These are phyloP conservation scores for Linepithema humile DNA, from an alignment of 1,140 invertebrate species.

Conservation along the genomic window DNA sequence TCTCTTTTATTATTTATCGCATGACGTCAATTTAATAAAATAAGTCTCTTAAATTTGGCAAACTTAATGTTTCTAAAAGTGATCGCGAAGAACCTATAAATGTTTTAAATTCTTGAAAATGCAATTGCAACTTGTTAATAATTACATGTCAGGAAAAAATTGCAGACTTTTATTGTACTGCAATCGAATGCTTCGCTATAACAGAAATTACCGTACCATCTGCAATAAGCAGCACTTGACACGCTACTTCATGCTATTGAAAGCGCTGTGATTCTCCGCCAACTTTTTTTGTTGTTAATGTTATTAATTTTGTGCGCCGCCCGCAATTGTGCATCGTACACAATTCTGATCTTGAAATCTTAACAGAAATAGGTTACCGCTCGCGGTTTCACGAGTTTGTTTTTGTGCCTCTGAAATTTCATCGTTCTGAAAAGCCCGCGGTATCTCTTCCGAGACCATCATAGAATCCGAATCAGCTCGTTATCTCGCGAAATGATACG, in stretches of 20 bases:
- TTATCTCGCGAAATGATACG: constrained; percentile 12
- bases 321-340: background rate
- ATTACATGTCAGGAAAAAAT: background rate
- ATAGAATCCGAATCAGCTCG: background rate
- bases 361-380: background rate
- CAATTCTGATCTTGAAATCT: constrained; percentile 11
- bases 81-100: background rate
- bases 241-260: background rate
- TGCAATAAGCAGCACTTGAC: background rate
- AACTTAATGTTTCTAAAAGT: background rate
- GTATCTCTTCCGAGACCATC: background rate
- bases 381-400: background rate
- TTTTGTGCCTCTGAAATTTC: background rate
- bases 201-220: background rate
- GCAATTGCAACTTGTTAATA: background rate
- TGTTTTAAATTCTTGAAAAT: background rate
- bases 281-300: background rate
- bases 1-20: no score
- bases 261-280: background rate
- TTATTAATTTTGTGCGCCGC: background rate
- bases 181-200: background rate
- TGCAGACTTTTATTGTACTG: background rate
- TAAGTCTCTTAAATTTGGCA: background rate
- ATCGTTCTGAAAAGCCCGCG: background rate
- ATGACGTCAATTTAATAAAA: no score